These are phyloP conservation scores for Drosophila ambigua DNA, from an alignment of 1,140 invertebrate genomes.

Conservation along the genomic window DNA sequence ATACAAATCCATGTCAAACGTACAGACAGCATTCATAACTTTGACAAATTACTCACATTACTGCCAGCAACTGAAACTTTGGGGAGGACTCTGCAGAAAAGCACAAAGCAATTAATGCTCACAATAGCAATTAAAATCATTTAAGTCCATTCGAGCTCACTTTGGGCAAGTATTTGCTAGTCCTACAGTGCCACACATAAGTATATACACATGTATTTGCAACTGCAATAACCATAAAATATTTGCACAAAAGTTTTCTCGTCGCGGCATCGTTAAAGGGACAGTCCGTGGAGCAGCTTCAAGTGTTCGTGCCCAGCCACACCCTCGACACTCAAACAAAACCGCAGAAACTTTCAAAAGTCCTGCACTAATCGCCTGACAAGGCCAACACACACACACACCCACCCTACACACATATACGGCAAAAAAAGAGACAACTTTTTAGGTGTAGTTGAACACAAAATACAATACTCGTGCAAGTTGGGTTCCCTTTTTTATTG, in stretches of 20 bases:
- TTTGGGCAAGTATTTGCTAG: conserved; percentile 6
- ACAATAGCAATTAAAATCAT: conserved; percentile 78
- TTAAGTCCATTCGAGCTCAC: conserved; percentile 50
- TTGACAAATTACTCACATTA: conserved; percentile 19
- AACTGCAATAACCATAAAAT: conserved; percentile 76
- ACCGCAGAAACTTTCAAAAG: conserved; percentile 75
- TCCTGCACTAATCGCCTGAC: conserved; percentile 72
- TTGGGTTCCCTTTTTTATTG: conserved; percentile 16
- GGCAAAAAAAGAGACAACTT: conserved; percentile 40
- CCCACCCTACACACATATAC: background rate
- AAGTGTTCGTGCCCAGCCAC: conserved; percentile 11
- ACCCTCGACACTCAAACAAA: conserved; percentile 26
- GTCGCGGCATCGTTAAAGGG: conserved; percentile 64
- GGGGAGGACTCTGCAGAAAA: conserved; percentile 23
- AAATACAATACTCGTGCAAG: conserved; percentile 35
- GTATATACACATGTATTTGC: conserved; percentile 6
- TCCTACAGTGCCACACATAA: background rate
- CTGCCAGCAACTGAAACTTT: conserved; percentile 34
- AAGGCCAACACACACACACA: conserved; percentile 27
- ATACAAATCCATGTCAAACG: too few species aligned
- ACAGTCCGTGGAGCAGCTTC: conserved; percentile 33
- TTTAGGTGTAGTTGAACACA: conserved; percentile 57
- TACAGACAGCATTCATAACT: background rate
- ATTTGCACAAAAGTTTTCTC: conserved; percentile 73
- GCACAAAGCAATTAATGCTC: conserved; percentile 58